Evolutionary conservation across 1,140 invertebrate genomes (phyloP), one percentile per base, ranked within the genome.

Genomic region (Mactra quadrangularis): DNA sequence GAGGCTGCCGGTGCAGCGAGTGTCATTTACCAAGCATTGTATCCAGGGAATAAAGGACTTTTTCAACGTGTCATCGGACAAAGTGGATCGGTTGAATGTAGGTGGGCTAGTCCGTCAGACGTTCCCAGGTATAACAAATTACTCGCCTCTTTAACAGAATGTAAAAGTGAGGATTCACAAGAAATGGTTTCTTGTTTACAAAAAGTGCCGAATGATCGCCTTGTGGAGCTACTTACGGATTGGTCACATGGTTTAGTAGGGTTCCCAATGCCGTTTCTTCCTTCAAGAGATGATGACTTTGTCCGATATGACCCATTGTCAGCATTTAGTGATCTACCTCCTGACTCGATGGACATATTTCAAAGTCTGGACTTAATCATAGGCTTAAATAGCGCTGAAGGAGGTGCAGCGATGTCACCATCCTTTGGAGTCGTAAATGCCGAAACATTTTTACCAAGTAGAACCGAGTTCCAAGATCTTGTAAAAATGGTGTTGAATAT

Each of bases 1-100:
- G 95, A 96, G 90, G 94, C 94, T 0, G 94, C 95, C 7, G 89
- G 89, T 0, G 72, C 78, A 0, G 68, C 70, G 9, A 87, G 86
- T 71, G 84, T 84, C 0, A 38, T 68, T 4, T 52, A 83, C 9
- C 78, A 84, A 0, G 70, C 79, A 6, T 27, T 89, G 35, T 83
- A 66, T 57, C 84, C 86, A 1, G 50, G 38, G 9, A 86, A 85
- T 19, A 70, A 68, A 47, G 85, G 85, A 19, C 25, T 87, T 2
- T 87, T 87, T 35, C 64, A 82, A 17, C 57, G 85, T 25, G 66
- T 82, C 0, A 85, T 87, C 19, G 62, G 66, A 15, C 77, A 87
- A 57, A 85, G 83, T 55, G 87, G 87, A 2, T 50, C 79, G 2
- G 77, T 53, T 33, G 64, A 70, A 13, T 31, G 62, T 0, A 50